A percentile compares a stretch with the other conserved stretches of the same genome.
These are phyloP conservation scores for Balaeniceps rex DNA, from an alignment of 2,113 vertebrate genomes.

Conservation along the genomic window DNA sequence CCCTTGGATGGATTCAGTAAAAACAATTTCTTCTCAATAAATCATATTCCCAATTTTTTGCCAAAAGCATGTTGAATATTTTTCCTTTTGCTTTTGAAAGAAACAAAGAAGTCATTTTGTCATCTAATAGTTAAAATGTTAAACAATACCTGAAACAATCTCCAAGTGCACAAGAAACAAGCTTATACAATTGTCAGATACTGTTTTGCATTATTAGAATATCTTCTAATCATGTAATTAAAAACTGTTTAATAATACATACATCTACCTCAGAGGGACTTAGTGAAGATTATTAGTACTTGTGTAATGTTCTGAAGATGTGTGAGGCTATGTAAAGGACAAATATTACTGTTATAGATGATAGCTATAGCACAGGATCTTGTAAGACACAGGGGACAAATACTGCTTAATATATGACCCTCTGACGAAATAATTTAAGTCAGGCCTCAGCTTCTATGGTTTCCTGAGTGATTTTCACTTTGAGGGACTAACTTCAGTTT, in stretches of 20 bases:
- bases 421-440: neutral
- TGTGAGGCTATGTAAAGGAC: neutral
- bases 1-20: neutral
- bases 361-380: neutral
- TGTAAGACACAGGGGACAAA: neutral
- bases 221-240: neutral
- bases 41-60: neutral
- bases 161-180: neutral
- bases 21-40: neutral
- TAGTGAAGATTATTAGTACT: neutral
- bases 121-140: neutral
- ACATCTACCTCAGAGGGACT: neutral
- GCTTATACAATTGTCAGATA: neutral
- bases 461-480: neutral
- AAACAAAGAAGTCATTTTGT: neutral
- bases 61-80: neutral
- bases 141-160: neutral
- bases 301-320: neutral
- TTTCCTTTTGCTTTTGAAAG: neutral
- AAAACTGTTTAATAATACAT: neutral
- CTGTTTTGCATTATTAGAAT: neutral
- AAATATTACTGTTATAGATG: neutral
- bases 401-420: neutral
- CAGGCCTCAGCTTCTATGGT: neutral
- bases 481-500: neutral